Base-by-base conservation (phyloP, 1,140 invertebrate genomes). In the Melitaea cinxia region DNA sequence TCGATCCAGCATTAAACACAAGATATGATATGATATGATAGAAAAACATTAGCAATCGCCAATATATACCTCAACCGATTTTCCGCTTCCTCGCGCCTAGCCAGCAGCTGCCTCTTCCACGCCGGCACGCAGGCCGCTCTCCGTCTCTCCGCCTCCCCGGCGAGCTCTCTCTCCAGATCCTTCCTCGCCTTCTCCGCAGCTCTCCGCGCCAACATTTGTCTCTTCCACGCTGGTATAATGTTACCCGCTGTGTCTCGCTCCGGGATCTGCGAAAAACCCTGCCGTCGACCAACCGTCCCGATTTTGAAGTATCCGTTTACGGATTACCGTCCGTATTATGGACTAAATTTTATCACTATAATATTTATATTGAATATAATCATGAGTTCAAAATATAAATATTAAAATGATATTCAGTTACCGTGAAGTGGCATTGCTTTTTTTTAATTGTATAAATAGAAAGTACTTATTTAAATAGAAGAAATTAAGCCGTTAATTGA, bases 171-270 rank as follows among this genome's bases (percentile, higher is more conserved):
- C 88, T 98, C 97, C 53, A 97, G 91, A 77, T 98, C 97, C 80
- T 96, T 96, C 63, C 96, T 94, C 1, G 97, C 97, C 66, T 96
- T 95, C 83, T 98, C 97, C 0, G 97, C 97, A 0, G 96, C 96
- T 84, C 98, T 97, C 75, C 97, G 95, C 0, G 97, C 97, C 81
- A 98, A 79, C 96, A 99, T 98, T 89, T 98, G 97, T 19, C 97
- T 91, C 85, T 98, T 98, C 97, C 98, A 98, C 15, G 95, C 95
- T 9, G 97, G 97, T 79, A 98, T 98, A 15, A 94, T 89, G 73
- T 96, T 96, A 10, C 97, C 97, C n/a, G 95, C 94, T 35, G 94
- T 94, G 80, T 98, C 97, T 56, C 94, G 95, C 74, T 97, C 96
- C 1, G 97, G 97, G 68, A 99, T 95, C 96, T 98, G 91, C 37